Evolutionary conservation across 2,113 vertebrate genomes (phyloP).

Genomic region (Dipodomys stephensi): DNA sequence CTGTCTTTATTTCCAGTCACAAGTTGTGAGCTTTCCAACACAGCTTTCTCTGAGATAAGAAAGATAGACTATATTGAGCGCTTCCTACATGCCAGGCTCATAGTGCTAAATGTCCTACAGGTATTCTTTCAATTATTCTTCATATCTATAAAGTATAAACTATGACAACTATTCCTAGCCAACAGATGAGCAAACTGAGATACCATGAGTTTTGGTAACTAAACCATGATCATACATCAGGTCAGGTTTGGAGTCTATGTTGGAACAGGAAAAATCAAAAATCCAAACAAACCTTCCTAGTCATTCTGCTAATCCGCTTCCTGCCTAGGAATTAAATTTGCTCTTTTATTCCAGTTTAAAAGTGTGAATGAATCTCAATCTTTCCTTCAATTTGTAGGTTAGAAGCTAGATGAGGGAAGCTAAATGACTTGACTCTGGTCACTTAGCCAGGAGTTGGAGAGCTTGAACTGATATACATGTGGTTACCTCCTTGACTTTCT

Average conservation of each 20-base stretch:
- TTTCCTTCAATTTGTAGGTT: slow-evolving; percentile 47
- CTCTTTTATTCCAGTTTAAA: slow-evolving; percentile 15
- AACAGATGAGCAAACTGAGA: neutral
- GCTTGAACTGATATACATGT: neutral
- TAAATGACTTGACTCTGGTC: slow-evolving; percentile 26
- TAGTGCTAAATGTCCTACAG: neutral
- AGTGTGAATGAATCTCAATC: slow-evolving; percentile 20
- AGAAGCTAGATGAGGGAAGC: slow-evolving; percentile 25
- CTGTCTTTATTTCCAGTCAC: neutral
- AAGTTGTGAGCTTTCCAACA: neutral
- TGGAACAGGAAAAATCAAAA: slow-evolving; percentile 1
- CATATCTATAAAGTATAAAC: neutral
- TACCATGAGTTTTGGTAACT: neutral
- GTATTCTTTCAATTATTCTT: neutral
- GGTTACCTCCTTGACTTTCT: slow-evolving; percentile 1
- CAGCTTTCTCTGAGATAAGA: slow-evolving; percentile 51
- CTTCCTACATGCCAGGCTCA: slow-evolving; percentile 76
- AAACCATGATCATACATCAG: neutral
- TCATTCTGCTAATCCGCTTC: neutral
- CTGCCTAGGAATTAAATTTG: neutral
- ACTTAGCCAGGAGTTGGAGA: neutral
- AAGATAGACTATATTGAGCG: slow-evolving; percentile 73
- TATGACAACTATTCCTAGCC: neutral
- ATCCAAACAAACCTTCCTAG: neutral
- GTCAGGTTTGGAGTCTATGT: neutral